phyloP scores from a whole-genome alignment of 2,888 invertebrate species.

The Oligia fasciuncula region DNA sequence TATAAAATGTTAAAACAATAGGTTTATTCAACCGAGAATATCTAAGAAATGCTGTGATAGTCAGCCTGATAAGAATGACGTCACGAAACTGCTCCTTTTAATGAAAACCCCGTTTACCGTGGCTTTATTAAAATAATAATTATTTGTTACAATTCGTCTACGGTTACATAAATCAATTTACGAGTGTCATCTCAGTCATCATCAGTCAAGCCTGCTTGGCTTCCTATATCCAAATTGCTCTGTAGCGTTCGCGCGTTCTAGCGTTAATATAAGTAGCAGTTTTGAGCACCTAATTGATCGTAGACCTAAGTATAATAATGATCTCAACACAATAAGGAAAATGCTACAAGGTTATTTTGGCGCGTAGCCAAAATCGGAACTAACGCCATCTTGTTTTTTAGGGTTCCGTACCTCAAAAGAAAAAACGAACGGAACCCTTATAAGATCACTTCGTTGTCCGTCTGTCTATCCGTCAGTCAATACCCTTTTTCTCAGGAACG shows the following conservation, averaged over 20 bases:
- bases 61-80: conserved; percentile 28
- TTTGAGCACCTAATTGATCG: not conserved
- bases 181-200: not conserved
- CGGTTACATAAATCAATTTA: conserved; percentile 8
- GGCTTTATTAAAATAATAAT: not conserved
- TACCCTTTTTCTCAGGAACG: too few species aligned
- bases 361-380: not conserved
- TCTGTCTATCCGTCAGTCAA: too few species aligned
- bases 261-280: not conserved
- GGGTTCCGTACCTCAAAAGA: too few species aligned
- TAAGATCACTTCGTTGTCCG: too few species aligned
- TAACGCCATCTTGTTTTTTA: not conserved
- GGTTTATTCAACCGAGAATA: conserved; percentile 35
- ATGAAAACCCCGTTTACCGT: not conserved
- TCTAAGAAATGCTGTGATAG: conserved; percentile 22
- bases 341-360: not conserved
- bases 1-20: conserved; percentile 8
- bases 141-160: not conserved
- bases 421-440: too few species aligned
- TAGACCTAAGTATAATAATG: not conserved
- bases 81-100: conserved; percentile 4
- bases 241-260: not conserved
- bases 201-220: not conserved
- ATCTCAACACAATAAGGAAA: not conserved
- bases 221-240: not conserved